Conservation (phyloP, 2,888 invertebrate species). For the Hypselothyrea guttata region DNA sequence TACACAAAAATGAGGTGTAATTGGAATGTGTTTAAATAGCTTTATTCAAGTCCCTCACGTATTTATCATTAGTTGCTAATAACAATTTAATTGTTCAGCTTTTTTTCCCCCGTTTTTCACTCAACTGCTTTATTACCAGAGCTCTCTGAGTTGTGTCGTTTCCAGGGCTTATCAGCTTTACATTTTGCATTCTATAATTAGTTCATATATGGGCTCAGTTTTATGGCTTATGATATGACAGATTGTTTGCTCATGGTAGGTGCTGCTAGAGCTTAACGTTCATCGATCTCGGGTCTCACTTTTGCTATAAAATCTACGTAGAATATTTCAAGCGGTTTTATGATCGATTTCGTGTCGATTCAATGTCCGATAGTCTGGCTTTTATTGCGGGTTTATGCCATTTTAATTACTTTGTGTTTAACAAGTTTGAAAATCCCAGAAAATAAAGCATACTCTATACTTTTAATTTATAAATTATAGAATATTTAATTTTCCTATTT, state of each 20-base stretch:
- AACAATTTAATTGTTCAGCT: slow-evolving; percentile 52
- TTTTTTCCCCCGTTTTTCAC: not conserved
- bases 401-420: slow-evolving; percentile 2
- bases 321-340: not conserved
- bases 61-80: slow-evolving; percentile 47
- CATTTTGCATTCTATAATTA: slow-evolving; percentile 43
- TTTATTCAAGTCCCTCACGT: slow-evolving; percentile 25
- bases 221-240: slow-evolving; percentile 49
- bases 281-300: slow-evolving; percentile 40
- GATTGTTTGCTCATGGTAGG: slow-evolving; percentile 9
- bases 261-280: slow-evolving; percentile 29
- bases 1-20: not conserved
- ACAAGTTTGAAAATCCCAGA: too few species aligned
- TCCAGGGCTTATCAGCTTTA: slow-evolving; percentile 37
- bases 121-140: slow-evolving; percentile 1
- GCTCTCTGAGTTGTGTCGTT: slow-evolving; percentile 10
- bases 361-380: too few species aligned
- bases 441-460: too few species aligned
- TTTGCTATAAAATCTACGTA: too few species aligned
- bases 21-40: slow-evolving; percentile 17
- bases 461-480: too few species aligned
- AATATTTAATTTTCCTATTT: too few species aligned
- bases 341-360: not conserved
- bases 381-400: too few species aligned
- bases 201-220: slow-evolving; percentile 14